These are phyloP conservation scores for Allobates femoralis DNA, from an alignment of 2,797 vertebrate species.

Conservation along the genomic window DNA sequence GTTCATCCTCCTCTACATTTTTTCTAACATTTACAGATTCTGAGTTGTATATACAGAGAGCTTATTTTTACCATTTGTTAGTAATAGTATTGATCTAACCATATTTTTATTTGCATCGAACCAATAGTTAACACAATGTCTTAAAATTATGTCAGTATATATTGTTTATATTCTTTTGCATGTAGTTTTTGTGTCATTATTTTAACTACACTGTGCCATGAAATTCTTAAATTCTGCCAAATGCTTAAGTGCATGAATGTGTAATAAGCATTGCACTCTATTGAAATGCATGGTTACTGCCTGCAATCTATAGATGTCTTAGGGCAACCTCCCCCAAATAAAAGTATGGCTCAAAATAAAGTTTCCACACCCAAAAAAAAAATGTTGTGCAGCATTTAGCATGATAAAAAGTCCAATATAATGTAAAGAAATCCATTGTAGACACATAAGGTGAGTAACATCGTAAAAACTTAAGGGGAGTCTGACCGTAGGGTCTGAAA, in stretches of 20 bases:
- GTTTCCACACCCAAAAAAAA: not conserved
- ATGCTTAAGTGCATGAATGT: not conserved
- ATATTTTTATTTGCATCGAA: slow-evolving; percentile 31
- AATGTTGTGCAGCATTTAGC: too few species aligned
- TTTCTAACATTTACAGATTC: slow-evolving; percentile 23
- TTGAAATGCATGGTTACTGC: not conserved
- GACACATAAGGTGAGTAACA: too few species aligned
- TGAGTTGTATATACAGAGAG: slow-evolving; percentile 40
- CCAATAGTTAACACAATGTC: not conserved
- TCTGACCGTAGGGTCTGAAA: too few species aligned
- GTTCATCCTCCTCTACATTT: slow-evolving; percentile 8
- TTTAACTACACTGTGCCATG: slow-evolving; percentile 19
- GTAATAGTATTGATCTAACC: slow-evolving; percentile 27
- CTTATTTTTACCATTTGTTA: slow-evolving; percentile 49
- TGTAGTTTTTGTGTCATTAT: not conserved
- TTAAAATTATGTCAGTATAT: slow-evolving; percentile 3
- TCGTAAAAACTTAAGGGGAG: too few species aligned
- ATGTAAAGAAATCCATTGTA: too few species aligned
- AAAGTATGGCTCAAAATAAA: not conserved
- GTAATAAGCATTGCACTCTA: not conserved
- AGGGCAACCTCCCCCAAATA: not conserved
- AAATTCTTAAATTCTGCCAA: not conserved
- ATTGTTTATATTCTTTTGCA: not conserved
- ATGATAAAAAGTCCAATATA: too few species aligned
- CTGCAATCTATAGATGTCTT: not conserved